Conservation (phyloP, 2,113 vertebrate genomes). For the Hemichromis elongatus region DNA sequence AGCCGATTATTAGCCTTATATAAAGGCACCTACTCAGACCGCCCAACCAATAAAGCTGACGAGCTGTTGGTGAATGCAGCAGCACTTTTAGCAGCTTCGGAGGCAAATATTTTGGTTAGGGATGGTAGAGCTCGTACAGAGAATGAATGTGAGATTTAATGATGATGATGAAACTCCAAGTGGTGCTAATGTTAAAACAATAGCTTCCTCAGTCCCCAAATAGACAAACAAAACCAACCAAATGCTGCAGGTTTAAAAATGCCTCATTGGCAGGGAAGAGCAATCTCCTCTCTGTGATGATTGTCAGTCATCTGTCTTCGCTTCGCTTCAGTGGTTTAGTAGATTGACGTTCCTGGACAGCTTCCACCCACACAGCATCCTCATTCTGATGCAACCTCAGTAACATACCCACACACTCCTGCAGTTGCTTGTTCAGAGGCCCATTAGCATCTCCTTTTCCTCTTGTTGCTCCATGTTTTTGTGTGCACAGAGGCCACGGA, state of each 20-base stretch:
- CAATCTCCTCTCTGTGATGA: not conserved
- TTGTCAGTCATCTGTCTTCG: not conserved
- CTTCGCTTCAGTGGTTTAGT: not conserved
- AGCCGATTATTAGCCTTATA: too few relatives aligned
- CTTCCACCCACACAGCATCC: not conserved
- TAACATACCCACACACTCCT: not conserved
- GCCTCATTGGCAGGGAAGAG: not conserved
- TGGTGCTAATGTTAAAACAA: not conserved
- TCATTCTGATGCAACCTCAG: slow-evolving; percentile 17
- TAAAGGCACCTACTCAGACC: not conserved
- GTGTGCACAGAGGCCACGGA: not conserved
- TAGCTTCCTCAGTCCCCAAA: not conserved
- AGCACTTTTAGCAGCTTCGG: not conserved
- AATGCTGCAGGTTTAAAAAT: not conserved
- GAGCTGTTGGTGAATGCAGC: not conserved
- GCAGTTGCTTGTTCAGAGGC: not conserved
- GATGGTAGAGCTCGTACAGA: not conserved
- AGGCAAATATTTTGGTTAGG: not conserved
- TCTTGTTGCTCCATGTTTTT: slow-evolving; percentile 1
- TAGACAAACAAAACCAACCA: not conserved
- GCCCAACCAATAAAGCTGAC: not conserved
- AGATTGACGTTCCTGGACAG: not conserved
- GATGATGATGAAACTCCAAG: not conserved
- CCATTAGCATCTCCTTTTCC: not conserved
- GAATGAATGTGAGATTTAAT: not conserved